These are phyloP conservation scores for Gymnocypris eckloni DNA, from an alignment of 2,797 vertebrate genomes.

Conservation along the genomic window DNA sequence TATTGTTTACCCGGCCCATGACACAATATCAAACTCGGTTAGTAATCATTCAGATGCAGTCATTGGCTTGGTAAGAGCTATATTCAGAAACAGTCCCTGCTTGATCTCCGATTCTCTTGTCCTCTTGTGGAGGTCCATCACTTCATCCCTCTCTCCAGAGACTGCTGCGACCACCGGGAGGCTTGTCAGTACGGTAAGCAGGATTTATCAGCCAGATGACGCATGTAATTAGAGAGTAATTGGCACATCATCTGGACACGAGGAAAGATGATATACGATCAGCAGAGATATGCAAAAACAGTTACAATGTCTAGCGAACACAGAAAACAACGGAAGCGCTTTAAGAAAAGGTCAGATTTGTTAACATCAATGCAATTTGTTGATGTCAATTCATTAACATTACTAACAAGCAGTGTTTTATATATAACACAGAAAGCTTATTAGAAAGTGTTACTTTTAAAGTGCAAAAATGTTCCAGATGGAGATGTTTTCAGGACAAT, in stretches of 20 bases:
- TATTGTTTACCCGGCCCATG: slow-evolving; percentile 18
- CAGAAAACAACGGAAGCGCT: neutral
- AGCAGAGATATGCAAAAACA: slow-evolving; percentile 67
- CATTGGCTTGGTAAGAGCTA: slow-evolving; percentile 4
- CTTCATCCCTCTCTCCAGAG: slow-evolving; percentile 57
- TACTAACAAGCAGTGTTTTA: neutral
- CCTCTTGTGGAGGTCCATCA: slow-evolving; percentile 49
- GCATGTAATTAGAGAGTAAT: slow-evolving; percentile 85
- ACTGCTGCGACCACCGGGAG: slow-evolving; percentile 70
- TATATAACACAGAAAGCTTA: neutral
- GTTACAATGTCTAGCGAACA: slow-evolving; percentile 55
- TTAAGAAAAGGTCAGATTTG: neutral
- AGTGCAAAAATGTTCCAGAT: neutral
- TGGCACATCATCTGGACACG: slow-evolving; percentile 85
- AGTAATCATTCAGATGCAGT: slow-evolving; percentile 30
- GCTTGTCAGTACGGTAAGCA: slow-evolving; percentile 78
- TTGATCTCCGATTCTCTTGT: slow-evolving; percentile 36
- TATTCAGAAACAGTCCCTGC: slow-evolving; percentile 52
- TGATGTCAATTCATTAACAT: neutral
- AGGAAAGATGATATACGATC: slow-evolving; percentile 78
- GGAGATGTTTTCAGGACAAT: neutral
- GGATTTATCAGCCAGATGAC: slow-evolving; percentile 87
- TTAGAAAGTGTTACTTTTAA: neutral
- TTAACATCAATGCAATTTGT: neutral
- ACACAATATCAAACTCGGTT: neutral